Conservation (phyloP, 1,140 invertebrate species). For the Drosophila rhopaloa region DNA sequence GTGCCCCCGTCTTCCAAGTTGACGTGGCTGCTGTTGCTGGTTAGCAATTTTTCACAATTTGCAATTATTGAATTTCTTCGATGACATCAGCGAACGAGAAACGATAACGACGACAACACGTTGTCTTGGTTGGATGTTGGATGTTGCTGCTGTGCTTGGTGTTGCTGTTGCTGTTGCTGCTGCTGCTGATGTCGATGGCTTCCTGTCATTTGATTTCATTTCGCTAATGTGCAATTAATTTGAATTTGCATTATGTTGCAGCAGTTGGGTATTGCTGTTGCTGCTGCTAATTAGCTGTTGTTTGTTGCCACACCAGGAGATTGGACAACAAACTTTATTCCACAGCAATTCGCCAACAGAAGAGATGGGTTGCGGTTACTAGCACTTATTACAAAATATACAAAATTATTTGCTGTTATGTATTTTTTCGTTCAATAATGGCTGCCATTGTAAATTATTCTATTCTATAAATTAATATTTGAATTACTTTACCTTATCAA, state of each 20-base stretch:
- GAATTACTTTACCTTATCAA: too few relatives aligned
- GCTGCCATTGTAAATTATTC: too few relatives aligned
- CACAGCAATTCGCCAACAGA: neutral
- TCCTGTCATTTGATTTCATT: conserved; percentile 68
- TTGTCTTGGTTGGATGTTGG: conserved; percentile 14
- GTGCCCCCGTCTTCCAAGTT: conserved; percentile 17
- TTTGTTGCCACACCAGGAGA: conserved; percentile 29
- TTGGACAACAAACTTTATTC: conserved; percentile 6
- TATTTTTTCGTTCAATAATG: too few relatives aligned
- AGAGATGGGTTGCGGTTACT: conserved; percentile 1
- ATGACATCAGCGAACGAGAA: conserved; percentile 55
- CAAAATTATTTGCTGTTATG: too few relatives aligned
- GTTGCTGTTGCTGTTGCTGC: neutral
- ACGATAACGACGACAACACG: conserved; percentile 30
- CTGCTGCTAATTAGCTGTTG: conserved; percentile 46
- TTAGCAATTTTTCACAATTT: conserved; percentile 70
- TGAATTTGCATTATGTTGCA: conserved; percentile 59
- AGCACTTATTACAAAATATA: too few relatives aligned
- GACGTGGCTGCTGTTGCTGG: conserved; percentile 17
- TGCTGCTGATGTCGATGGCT: conserved; percentile 37
- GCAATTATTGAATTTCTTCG: conserved; percentile 71
- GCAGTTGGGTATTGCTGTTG: conserved; percentile 16
- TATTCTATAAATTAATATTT: too few relatives aligned
- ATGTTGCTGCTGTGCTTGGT: conserved; percentile 15
- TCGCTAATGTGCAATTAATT: conserved; percentile 63